Percentiles rank a stretch among this genome's conserved stretches.
These are phyloP conservation scores for Platycnemis pennipes DNA, from an alignment of 2,888 invertebrate species.

Conservation along the genomic window DNA sequence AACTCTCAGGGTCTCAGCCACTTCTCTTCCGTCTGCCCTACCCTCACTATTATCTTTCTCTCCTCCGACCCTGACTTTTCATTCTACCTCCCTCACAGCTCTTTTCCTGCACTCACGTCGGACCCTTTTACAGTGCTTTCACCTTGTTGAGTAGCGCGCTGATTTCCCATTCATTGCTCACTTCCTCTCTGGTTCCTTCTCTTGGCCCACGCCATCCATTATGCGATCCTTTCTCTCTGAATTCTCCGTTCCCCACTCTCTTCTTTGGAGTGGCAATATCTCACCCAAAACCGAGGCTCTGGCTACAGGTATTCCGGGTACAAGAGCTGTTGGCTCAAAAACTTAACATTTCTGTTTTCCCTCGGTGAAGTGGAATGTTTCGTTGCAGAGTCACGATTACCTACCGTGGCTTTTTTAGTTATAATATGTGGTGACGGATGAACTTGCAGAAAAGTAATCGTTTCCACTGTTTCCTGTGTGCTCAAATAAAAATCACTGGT, in stretches of 20 bases:
- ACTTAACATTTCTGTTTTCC: background rate
- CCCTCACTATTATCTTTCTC: background rate
- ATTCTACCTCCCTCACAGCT: background rate
- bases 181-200: conserved; percentile 20
- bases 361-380: background rate
- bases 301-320: background rate
- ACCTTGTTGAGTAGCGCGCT: background rate
- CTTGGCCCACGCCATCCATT: background rate
- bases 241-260: background rate
- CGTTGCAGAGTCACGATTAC: background rate
- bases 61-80: background rate
- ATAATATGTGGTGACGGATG: too few relatives aligned
- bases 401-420: too few relatives aligned
- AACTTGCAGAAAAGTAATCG: too few relatives aligned
- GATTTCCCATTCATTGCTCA: background rate
- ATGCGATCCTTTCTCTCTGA: background rate
- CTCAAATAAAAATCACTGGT: too few relatives aligned
- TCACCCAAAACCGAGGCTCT: background rate
- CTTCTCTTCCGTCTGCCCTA: background rate
- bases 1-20: background rate
- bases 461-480: too few relatives aligned
- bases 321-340: background rate
- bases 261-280: background rate
- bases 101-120: background rate
- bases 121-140: background rate